Evolutionary conservation across 1,140 invertebrate species (phyloP), one percentile per base, ranked within the genome.

Genomic region (Druon quercuslanigerum): DNA sequence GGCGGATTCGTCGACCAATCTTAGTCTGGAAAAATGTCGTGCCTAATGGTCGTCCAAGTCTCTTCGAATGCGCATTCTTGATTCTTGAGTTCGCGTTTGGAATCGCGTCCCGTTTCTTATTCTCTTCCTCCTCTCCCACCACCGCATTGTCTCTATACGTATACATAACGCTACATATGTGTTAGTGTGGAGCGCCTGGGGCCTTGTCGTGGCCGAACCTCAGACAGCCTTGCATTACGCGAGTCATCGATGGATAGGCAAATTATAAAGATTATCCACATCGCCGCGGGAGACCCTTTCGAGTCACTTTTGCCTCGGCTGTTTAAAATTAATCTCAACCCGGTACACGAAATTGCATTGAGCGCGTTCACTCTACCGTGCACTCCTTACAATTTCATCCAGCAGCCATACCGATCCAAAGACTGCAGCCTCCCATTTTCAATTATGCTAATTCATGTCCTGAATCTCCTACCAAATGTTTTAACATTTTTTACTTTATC

Each of bases 191-290:
- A 56, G 20, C 17, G 74, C 75, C 77, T 51, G 14, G 50, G 51
- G 80, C 71, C 75, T 72, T 66, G 25, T 77, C 74, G 78, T 79
- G 75, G 70, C 77, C 56, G 77, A 50, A 66, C 76, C 51, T 54
- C 16, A 75, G 81, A 82, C 81, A 82, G 81, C 81, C 76, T 79
- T 82, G 76, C 73, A 82, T 82, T 82, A 82, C 81, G 78, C 81
- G 81, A 79, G 81, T 82, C 81, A 82, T 82, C 78, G 81, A 78
- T 72, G 75, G 81, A 82, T 82, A 82, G 78, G 78, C 51, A 82
- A 79, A 82, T 82, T 82, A 82, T 82, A 79, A 82, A 82, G 81
- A 82, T 82, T 82, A 82, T 78, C 75, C 73, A 56, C 70, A 60
- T 60, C 57, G 57, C 57, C 57, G 57, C 57, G 57, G 57, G 57